Evolutionary conservation across 2,888 invertebrate genomes (phyloP).

Genomic region (Synanthedon formicaeformis): DNA sequence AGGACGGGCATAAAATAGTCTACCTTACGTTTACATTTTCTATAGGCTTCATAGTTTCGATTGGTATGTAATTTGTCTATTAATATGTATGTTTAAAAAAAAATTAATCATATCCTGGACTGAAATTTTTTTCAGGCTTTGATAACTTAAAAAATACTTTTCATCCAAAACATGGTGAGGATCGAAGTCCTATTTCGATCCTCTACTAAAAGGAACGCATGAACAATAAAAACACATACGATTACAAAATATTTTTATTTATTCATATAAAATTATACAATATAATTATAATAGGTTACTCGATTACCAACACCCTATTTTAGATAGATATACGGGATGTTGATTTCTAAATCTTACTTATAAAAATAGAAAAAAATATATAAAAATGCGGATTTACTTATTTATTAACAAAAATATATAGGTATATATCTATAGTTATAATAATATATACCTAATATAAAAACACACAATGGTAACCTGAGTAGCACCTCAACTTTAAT

Average conservation of each 20-base stretch:
- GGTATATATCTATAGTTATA: constrained; percentile 20
- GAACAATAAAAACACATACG: constrained; percentile 1
- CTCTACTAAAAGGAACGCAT: too few species aligned
- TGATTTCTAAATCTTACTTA: constrained; percentile 17
- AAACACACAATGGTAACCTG: constrained; percentile 53
- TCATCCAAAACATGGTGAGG: too few species aligned
- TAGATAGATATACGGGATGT: constrained; percentile 50
- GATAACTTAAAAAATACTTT: too few species aligned
- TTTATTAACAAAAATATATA: constrained; percentile 15
- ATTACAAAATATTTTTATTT: constrained; percentile 51
- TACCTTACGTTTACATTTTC: too few species aligned
- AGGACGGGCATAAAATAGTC: too few species aligned
- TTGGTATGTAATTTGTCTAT: too few species aligned
- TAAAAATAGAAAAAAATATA: neutral
- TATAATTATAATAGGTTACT: constrained; percentile 58
- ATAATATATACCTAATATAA: constrained; percentile 18
- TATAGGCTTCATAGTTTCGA: too few species aligned
- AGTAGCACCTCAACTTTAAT: constrained; percentile 39
- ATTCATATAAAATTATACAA: constrained; percentile 41
- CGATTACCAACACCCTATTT: constrained; percentile 58
- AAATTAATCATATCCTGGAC: too few species aligned
- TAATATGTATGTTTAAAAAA: too few species aligned
- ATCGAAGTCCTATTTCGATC: too few species aligned
- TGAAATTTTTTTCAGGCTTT: too few species aligned
- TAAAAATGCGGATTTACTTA: constrained; percentile 1